Evolutionary conservation across 2,113 vertebrate species (phyloP).

Genomic region (Rutilus rutilus): DNA sequence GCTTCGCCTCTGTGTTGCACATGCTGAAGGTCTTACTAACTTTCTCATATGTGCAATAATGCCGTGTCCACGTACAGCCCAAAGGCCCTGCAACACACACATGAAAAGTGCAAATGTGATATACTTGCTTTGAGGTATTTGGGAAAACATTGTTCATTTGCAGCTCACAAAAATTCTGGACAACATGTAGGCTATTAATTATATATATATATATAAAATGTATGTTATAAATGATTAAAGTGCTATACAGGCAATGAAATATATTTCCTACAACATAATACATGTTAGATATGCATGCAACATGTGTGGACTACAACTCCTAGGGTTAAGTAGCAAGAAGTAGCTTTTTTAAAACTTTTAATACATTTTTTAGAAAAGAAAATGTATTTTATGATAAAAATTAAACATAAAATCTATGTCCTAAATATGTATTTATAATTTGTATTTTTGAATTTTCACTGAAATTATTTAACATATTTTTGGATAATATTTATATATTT

Average conservation of each 20-base stretch:
- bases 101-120: neutral
- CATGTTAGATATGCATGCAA: neutral
- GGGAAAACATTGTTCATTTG: neutral
- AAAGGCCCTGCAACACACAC: slow-evolving; percentile 81
- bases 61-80: slow-evolving; percentile 92
- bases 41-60: slow-evolving; percentile 96
- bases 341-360: neutral
- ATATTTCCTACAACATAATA: neutral
- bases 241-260: neutral
- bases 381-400: neutral
- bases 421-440: neutral
- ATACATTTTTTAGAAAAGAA: neutral
- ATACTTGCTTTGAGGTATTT: no score
- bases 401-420: neutral
- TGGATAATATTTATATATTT: neutral
- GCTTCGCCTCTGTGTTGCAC: slow-evolving; percentile 89
- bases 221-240: neutral
- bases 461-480: neutral
- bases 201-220: no score
- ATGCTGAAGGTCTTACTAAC: slow-evolving; percentile 89
- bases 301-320: neutral
- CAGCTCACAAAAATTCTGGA: neutral
- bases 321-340: neutral
- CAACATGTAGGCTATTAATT: no score
- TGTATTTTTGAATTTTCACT: neutral